Evolutionary conservation across 2,797 vertebrate species (phyloP), one percentile per base, ranked within the genome.

Genomic region (Australoheros facetus): DNA sequence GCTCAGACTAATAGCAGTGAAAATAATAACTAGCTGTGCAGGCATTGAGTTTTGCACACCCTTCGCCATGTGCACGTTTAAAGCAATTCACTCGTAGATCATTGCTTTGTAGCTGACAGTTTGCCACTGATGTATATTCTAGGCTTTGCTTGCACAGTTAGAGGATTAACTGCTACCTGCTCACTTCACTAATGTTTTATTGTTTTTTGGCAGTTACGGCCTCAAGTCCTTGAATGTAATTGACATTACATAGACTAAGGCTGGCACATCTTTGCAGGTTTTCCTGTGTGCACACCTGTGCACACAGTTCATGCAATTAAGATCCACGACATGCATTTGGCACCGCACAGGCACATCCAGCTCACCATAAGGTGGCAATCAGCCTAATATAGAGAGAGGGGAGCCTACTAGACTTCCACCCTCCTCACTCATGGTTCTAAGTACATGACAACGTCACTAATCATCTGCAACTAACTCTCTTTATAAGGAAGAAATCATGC

Each of bases 361-460:
- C 23, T 30, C 23, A 3, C 42, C 62, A 66, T 66, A 66, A 19
- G 39, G 62, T 48, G 17, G 62, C 23, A 66, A 66, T 66, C 39
- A 48, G 23, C 45, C 62, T 66, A 30, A 48, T 48, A 19, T 10
- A 12, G 23, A 48, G 62, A 66, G 62, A 51, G n/a, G 53, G n/a
- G 53, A 10, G 16, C 64, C 48, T 28, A 30, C 64, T 5, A n/a
- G 51, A 19, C 64, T 69, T 26, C 64, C 64, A n/a, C 42, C 16
- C n/a, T 54, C 51, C 19, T 21, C n/a, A 53, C 3, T 21, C 19
- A n/a, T 11, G 19, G 16, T n/a, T 54, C 51, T 3, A 48, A 48
- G 45, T 48, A 51, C 9, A 9, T 54, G 19, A 21, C 19, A 69
- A 69, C 51, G 42, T 48, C 64, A 51, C 39, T 5, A 5, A 51